Conservation (phyloP, 2,888 invertebrate species). For the Agrypnus murinus region DNA sequence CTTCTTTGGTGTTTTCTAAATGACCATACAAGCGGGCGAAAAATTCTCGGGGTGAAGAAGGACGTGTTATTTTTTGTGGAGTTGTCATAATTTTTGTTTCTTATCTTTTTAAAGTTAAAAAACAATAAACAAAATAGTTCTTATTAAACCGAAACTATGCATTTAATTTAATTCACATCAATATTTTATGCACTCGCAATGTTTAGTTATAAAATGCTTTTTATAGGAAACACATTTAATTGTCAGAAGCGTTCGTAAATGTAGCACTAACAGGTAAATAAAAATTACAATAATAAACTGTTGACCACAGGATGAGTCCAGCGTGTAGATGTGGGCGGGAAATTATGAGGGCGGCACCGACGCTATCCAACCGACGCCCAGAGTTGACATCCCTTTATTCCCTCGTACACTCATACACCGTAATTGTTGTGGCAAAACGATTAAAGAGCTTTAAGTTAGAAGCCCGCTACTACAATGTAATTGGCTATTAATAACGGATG, state of each 20-base stretch:
- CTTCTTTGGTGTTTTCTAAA: conserved; percentile 73
- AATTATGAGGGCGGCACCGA: conserved; percentile 53
- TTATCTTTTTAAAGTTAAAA: not conserved
- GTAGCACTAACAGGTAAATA: conserved; percentile 43
- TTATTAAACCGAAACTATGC: no score
- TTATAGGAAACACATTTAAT: no score
- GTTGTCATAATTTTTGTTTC: conserved; percentile 47
- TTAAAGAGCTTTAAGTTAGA: conserved; percentile 43
- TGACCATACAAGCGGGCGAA: conserved; percentile 88
- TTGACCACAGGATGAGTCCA: conserved; percentile 42
- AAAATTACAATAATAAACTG: conserved; percentile 46
- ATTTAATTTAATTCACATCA: no score
- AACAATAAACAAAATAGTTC: not conserved
- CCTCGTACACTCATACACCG: conserved; percentile 30
- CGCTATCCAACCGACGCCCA: conserved; percentile 53
- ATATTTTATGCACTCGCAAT: no score
- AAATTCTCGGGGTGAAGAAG: conserved; percentile 87
- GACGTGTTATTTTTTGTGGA: conserved; percentile 68
- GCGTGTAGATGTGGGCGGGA: conserved; percentile 50
- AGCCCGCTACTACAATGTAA: conserved; percentile 34
- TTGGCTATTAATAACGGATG: conserved; percentile 44
- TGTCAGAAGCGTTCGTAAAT: conserved; percentile 1
- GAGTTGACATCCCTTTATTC: conserved; percentile 53
- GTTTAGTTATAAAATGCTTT: no score
- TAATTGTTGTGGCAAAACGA: conserved; percentile 43